Evolutionary conservation across 2,888 invertebrate species (phyloP), one percentile per base, ranked within the genome.

Genomic region (Drosophila parthenogenetica): DNA sequence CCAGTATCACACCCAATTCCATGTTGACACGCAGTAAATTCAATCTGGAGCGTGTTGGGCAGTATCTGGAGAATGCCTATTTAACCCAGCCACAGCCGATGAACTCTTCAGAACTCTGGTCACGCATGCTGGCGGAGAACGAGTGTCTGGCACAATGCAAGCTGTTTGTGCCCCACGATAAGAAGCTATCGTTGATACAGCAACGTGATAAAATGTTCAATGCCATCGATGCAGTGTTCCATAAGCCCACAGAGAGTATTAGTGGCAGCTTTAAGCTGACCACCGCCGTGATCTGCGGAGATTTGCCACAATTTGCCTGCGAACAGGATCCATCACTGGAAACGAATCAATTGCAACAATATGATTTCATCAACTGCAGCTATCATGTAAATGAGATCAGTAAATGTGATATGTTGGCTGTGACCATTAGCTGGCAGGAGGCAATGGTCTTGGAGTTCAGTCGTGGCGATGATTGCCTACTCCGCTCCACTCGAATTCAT

Each of bases 11-110:
- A 5, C 29, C 29, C 29, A 29, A 29, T 29, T 29, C 29, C 29
- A 29, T 58, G 0, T 13, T 53, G 5, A 57, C 57, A 16, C 90
- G 93, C 84, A 77, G 95, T 71, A 93, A 94, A 81, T 97, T 97
- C 86, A 97, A 97, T 91, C 93, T 98, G 82, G 98, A 98, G 92
- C 95, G 96, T 88, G 94, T 98, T 48, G 98, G 98, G 0, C 97
- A 98, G 91, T 98, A 98, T 93, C 93, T 98, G 63, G 94, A 95
- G 79, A 95, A 97, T 90, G 93, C 94, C 77, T 95, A 96, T 67
- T 92, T 98, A 32, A 94, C 94, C 19, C 95, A 95, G 77, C 93
- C 86, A 11, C 69, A 95, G 11, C 94, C 95, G n/a, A 64, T 79
- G 2, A 94, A 95, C 82, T 93, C 94, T 66, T 94, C 95, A 68